phyloP scores from a whole-genome alignment of 2,888 invertebrate species.

The Ennomos quercinarius region DNA sequence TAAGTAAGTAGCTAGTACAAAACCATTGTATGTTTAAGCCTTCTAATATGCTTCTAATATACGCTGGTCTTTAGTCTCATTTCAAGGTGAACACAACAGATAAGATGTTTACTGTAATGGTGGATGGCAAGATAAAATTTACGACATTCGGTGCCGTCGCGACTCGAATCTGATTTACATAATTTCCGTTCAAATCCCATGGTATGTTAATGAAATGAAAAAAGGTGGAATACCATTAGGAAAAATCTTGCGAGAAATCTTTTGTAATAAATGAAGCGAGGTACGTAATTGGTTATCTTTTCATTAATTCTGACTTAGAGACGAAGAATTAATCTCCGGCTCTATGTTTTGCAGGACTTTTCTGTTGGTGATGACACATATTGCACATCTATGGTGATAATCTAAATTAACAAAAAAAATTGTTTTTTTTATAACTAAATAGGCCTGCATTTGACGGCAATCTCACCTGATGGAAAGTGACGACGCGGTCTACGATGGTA shows the following conservation, averaged over 20 bases:
- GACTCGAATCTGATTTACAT: conserved; percentile 27
- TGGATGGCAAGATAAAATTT: conserved; percentile 26
- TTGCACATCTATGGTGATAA: too few relatives aligned
- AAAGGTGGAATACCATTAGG: conserved; percentile 22
- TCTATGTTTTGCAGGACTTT: too few relatives aligned
- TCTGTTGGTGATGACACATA: too few relatives aligned
- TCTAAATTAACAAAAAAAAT: too few relatives aligned
- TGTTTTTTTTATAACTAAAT: too few relatives aligned
- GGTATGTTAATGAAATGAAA: conserved; percentile 27
- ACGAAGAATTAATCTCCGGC: too few relatives aligned
- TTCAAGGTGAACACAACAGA: conserved; percentile 22
- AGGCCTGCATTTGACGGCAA: too few relatives aligned
- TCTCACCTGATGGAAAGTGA: too few relatives aligned
- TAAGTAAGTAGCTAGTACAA: too few relatives aligned
- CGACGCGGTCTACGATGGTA: too few relatives aligned
- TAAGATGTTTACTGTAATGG: conserved; percentile 26
- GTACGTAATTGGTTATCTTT: conserved; percentile 1
- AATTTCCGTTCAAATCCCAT: conserved; percentile 30
- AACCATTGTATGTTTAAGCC: too few relatives aligned
- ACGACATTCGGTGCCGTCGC: conserved; percentile 22
- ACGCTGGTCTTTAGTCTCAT: neutral
- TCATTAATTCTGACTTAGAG: conserved; percentile 11
- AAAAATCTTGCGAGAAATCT: conserved; percentile 13
- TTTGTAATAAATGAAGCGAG: conserved; percentile 15
- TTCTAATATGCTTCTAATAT: too few relatives aligned